phyloP scores from a whole-genome alignment of 2,797 vertebrate genomes.

The Lithobates sylvaticus region DNA sequence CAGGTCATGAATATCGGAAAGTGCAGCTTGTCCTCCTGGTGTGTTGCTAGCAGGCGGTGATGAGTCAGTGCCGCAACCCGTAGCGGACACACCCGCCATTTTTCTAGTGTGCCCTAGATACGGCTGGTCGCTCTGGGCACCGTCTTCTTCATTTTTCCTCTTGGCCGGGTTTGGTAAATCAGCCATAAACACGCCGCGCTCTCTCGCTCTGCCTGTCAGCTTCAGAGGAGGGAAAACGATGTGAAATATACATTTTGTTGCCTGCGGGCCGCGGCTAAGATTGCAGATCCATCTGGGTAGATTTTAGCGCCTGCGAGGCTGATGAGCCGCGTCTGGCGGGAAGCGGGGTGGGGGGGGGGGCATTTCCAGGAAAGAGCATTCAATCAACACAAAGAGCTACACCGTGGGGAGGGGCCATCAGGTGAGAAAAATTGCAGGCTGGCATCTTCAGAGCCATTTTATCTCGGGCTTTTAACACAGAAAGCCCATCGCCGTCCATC shows the following conservation, averaged over 20 bases:
- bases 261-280: neutral
- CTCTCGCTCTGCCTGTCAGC: neutral
- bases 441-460: too few species aligned
- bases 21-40: too few species aligned
- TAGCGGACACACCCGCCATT: too few species aligned
- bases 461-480: neutral
- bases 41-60: too few species aligned
- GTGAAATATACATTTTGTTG: neutral
- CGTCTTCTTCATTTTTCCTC: neutral
- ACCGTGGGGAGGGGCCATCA: neutral
- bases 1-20: too few species aligned
- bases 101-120: too few species aligned
- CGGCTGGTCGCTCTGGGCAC: neutral
- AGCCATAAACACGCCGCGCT: too few species aligned
- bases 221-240: neutral
- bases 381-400: neutral
- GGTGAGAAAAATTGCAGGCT: neutral
- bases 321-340: neutral
- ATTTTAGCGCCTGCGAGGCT: neutral
- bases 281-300: neutral
- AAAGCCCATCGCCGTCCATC: neutral
- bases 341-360: too few species aligned
- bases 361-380: neutral
- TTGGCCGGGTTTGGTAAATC: neutral
- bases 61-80: too few species aligned